Conservation (phyloP, 2,888 invertebrate species). For the Neoascia interrupta region DNA sequence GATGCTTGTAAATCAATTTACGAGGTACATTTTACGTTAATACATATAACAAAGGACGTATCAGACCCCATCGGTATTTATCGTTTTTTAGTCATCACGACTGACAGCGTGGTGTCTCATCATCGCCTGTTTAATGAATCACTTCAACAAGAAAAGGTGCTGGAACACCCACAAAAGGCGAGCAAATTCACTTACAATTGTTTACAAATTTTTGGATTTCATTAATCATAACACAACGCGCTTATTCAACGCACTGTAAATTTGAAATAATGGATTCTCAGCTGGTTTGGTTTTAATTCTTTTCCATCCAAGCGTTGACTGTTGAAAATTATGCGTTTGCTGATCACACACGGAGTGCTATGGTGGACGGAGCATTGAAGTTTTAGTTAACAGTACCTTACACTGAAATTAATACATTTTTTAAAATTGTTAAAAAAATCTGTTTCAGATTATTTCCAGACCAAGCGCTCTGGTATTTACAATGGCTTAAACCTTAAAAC, state of each 20-base stretch:
- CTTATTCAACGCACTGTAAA: conserved; percentile 10
- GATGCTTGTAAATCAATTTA: conserved; percentile 41
- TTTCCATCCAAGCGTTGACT: neutral
- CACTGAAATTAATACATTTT: too few relatives aligned
- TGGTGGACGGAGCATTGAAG: too few relatives aligned
- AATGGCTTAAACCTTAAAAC: too few relatives aligned
- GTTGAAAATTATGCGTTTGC: too few relatives aligned
- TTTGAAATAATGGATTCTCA: conserved; percentile 18
- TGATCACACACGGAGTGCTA: too few relatives aligned
- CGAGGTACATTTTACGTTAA: conserved; percentile 34
- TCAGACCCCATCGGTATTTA: conserved; percentile 1
- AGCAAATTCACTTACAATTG: conserved; percentile 41
- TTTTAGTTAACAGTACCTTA: too few relatives aligned
- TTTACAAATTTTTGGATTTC: conserved; percentile 28
- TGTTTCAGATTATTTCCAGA: too few relatives aligned
- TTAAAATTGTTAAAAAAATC: too few relatives aligned
- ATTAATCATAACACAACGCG: conserved; percentile 25
- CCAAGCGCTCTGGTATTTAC: too few relatives aligned
- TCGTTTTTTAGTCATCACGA: conserved; percentile 24
- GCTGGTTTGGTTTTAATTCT: neutral
- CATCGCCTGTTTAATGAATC: conserved; percentile 22
- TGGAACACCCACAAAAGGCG: conserved; percentile 31
- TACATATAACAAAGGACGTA: conserved; percentile 13
- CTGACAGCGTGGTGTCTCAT: conserved; percentile 31
- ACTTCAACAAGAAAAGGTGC: conserved; percentile 2